Evolutionary conservation across 2,797 vertebrate species (phyloP).

Genomic region (Myotis myotis): DNA sequence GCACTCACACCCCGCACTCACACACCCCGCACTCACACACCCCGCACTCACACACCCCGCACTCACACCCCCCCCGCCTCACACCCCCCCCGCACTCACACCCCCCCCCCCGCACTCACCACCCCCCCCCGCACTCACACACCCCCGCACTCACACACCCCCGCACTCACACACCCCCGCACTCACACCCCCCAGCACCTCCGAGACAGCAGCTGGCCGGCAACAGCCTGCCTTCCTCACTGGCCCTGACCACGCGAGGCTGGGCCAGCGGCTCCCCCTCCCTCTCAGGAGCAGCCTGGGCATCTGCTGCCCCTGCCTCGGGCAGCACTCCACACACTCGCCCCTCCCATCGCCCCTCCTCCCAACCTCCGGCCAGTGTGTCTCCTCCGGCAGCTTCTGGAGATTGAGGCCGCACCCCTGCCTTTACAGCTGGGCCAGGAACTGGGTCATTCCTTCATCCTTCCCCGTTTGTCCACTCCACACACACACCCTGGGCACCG

Average conservation of each 20-base stretch:
- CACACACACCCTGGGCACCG: not conserved
- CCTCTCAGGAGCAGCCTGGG: not conserved
- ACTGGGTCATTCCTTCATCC: not conserved
- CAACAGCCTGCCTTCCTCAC: not conserved
- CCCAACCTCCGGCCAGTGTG: not conserved
- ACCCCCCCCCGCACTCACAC: not conserved
- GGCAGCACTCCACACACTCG: not conserved
- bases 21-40: too few species aligned
- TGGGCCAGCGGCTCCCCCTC: not conserved
- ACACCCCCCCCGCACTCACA: not conserved
- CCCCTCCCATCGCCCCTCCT: not conserved
- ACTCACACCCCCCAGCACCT: not conserved
- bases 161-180: not conserved
- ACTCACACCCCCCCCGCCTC: too few species aligned
- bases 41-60: not conserved
- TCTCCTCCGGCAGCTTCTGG: not conserved
- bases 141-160: not conserved
- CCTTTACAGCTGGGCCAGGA: not conserved
- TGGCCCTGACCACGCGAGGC: accelerated
- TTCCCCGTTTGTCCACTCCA: not conserved
- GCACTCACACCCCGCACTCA: not conserved
- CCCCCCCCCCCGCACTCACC: not conserved
- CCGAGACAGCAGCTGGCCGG: not conserved
- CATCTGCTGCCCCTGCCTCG: not conserved
- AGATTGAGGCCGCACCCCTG: accelerated